Evolutionary conservation across 2,797 vertebrate species (phyloP).

Genomic region (Pangasius mekongensis): DNA sequence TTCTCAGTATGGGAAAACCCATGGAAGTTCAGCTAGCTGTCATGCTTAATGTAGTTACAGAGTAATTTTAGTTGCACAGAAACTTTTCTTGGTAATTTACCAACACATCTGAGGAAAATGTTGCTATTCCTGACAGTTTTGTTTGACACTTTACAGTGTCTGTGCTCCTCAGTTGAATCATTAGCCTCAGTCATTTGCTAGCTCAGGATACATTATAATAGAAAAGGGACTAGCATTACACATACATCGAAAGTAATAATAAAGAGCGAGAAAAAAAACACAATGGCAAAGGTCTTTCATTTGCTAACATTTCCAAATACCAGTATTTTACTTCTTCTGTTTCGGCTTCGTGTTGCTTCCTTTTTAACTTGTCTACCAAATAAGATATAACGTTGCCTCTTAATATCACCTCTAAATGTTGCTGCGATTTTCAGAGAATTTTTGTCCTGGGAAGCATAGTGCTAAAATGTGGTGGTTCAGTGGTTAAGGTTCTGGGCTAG

Average conservation of each 20-base stretch:
- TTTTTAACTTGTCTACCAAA: neutral
- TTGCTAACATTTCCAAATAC: neutral
- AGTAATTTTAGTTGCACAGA: neutral
- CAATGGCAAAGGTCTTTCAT: neutral
- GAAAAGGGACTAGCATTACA: neutral
- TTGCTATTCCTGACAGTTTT: neutral
- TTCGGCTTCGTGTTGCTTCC: neutral
- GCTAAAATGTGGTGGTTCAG: neutral
- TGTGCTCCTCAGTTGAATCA: neutral
- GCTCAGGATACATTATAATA: neutral
- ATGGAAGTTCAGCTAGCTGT: slow-evolving; percentile 2
- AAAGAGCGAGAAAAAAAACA: neutral
- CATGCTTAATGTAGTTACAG: neutral
- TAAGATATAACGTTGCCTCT: neutral
- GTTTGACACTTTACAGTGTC: neutral
- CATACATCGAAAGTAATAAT: neutral
- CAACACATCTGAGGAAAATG: neutral
- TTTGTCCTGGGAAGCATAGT: neutral
- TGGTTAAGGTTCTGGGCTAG: neutral
- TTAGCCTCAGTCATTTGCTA: neutral
- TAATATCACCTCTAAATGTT: neutral
- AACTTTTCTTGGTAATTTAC: slow-evolving; percentile 18
- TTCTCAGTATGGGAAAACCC: slow-evolving; percentile 6
- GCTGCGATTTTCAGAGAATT: neutral
- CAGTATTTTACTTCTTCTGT: neutral